phyloP scores from a whole-genome alignment of 2,113 vertebrate genomes.

The Perca schrenkii region DNA sequence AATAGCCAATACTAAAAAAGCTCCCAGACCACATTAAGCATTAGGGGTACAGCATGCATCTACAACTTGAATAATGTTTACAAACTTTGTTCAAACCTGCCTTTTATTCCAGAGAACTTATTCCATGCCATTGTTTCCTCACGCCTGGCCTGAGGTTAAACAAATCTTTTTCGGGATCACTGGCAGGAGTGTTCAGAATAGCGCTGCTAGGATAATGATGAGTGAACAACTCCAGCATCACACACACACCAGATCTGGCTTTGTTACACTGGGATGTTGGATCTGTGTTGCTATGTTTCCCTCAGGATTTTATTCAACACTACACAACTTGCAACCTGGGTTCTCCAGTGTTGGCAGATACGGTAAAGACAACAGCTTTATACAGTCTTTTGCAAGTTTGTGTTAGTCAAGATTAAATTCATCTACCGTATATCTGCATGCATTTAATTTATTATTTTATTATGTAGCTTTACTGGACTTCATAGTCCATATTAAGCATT shows the following conservation, averaged over 20 bases:
- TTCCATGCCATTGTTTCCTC: slow-evolving; percentile 11
- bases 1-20: not conserved
- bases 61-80: slow-evolving; percentile 30
- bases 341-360: slow-evolving; percentile 13
- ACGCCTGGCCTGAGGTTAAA: not conserved
- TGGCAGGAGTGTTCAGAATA: slow-evolving; percentile 22
- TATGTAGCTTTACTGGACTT: not conserved
- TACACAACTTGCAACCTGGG: slow-evolving; percentile 1
- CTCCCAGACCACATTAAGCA: not conserved
- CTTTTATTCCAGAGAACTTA: not conserved
- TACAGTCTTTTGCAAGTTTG: slow-evolving; percentile 19
- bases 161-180: not conserved
- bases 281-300: slow-evolving; percentile 21
- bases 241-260: slow-evolving; percentile 13
- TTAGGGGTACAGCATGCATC: not conserved
- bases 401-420: not conserved
- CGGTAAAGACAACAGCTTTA: slow-evolving; percentile 46
- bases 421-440: slow-evolving; percentile 1
- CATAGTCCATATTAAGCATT: slow-evolving; percentile 18
- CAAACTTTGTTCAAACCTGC: slow-evolving; percentile 18
- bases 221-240: not conserved
- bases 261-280: not conserved
- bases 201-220: not conserved
- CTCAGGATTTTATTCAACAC: slow-evolving; percentile 42
- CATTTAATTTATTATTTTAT: slow-evolving; percentile 13